Conservation (phyloP, 2,888 invertebrate genomes). For the Drosophila borealis region DNA sequence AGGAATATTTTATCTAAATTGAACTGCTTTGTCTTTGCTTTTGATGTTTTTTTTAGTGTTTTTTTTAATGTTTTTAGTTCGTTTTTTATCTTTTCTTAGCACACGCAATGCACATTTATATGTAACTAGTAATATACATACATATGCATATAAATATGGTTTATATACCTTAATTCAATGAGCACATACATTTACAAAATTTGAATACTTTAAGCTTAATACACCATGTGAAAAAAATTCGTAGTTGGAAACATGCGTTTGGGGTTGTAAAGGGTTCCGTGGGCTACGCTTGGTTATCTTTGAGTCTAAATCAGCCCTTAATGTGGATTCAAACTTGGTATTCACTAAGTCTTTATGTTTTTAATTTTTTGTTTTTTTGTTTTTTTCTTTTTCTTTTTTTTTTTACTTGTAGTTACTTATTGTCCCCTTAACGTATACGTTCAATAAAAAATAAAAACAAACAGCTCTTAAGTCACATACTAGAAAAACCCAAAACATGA, state of each 20-base stretch:
- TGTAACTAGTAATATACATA: conserved; percentile 7
- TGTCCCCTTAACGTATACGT: conserved; percentile 78
- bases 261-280: conserved; percentile 9
- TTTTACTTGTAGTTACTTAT: conserved; percentile 62
- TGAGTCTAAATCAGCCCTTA: conserved; percentile 4
- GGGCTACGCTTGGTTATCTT: conserved; percentile 11
- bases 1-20: conserved; percentile 70
- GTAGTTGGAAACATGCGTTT: conserved; percentile 60
- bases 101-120: conserved; percentile 7
- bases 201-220: conserved; percentile 56
- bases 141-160: conserved; percentile 24
- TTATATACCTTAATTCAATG: conserved; percentile 33
- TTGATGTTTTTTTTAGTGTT: conserved; percentile 6
- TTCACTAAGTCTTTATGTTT: conserved; percentile 17
- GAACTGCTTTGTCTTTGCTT: conserved; percentile 38
- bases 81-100: conserved; percentile 7
- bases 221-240: conserved; percentile 73
- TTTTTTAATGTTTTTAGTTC: conserved; percentile 13
- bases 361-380: conserved; percentile 1
- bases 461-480: conserved; percentile 17
- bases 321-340: conserved; percentile 25
- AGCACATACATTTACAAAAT: conserved; percentile 49
- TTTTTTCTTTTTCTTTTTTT: conserved; percentile 29
- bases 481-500: conserved; percentile 11
- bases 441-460: conserved; percentile 31